A percentile compares a stretch with the other conserved stretches of the same genome.
phyloP scores from a whole-genome alignment of 2,113 vertebrate species.

The Poecile atricapillus region DNA sequence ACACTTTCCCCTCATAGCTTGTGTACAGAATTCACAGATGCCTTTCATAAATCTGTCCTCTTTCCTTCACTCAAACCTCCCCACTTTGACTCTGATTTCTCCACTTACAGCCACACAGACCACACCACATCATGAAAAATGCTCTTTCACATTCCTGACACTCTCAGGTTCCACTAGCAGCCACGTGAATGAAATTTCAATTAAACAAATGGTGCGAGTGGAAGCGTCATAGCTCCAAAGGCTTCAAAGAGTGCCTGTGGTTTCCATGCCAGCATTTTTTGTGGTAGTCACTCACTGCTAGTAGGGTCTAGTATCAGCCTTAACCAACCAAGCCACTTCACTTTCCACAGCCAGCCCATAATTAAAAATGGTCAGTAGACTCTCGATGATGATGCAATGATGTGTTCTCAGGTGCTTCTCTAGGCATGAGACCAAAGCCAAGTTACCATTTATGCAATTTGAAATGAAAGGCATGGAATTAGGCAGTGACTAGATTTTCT shows the following conservation, averaged over 20 bases:
- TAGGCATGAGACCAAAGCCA: neutral
- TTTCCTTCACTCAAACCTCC: neutral
- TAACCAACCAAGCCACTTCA: constrained; percentile 19
- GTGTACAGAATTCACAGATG: neutral
- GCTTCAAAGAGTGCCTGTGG: constrained; percentile 39
- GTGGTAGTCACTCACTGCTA: constrained; percentile 6
- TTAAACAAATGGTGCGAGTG: neutral
- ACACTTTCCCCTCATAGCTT: neutral
- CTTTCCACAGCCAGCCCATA: constrained; percentile 17
- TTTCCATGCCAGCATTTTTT: neutral
- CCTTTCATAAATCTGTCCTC: neutral
- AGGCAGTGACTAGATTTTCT: constrained; percentile 7
- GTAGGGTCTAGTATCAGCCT: neutral
- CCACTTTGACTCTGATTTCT: neutral
- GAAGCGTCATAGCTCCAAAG: neutral
- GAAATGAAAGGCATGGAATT: constrained; percentile 37
- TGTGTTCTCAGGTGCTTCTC: constrained; percentile 28
- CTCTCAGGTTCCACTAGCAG: neutral
- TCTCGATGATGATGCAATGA: neutral
- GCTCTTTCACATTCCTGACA: neutral
- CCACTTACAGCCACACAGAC: neutral
- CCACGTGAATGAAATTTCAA: neutral
- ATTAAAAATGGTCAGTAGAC: constrained; percentile 4
- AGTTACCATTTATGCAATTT: constrained; percentile 11
- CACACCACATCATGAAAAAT: neutral